Conservation (phyloP, 2,113 vertebrate species). For the Ptilorrhoa leucosticta region DNA sequence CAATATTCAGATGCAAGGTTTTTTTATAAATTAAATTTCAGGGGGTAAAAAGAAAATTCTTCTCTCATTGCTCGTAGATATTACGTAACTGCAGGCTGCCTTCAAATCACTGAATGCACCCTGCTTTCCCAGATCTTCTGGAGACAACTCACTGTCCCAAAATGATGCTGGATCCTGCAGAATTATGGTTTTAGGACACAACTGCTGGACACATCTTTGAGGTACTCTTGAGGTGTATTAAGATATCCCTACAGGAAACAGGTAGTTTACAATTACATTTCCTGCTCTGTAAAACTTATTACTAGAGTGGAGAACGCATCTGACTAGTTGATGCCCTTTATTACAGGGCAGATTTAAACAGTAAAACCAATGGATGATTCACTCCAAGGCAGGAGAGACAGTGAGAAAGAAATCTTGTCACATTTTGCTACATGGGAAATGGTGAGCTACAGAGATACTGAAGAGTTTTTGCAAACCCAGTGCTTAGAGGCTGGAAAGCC, state of each 20-base stretch:
- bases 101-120: background rate
- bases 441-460: background rate
- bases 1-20: background rate
- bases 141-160: background rate
- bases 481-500: background rate
- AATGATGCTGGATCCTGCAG: background rate
- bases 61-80: background rate
- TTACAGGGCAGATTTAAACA: background rate
- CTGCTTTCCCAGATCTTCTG: background rate
- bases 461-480: background rate
- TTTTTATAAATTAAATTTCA: background rate
- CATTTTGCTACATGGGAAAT: background rate
- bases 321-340: background rate
- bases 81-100: background rate
- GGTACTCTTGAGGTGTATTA: background rate
- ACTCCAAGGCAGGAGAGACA: background rate
- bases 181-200: background rate
- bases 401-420: background rate
- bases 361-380: background rate
- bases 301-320: background rate
- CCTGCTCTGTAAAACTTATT: background rate
- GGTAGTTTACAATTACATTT: background rate
- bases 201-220: background rate
- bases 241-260: background rate
- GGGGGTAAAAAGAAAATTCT: background rate